A percentile compares a stretch with the other conserved stretches of the same genome.
Conservation (phyloP, 2,797 vertebrate species). For the Esox masquinongy region DNA sequence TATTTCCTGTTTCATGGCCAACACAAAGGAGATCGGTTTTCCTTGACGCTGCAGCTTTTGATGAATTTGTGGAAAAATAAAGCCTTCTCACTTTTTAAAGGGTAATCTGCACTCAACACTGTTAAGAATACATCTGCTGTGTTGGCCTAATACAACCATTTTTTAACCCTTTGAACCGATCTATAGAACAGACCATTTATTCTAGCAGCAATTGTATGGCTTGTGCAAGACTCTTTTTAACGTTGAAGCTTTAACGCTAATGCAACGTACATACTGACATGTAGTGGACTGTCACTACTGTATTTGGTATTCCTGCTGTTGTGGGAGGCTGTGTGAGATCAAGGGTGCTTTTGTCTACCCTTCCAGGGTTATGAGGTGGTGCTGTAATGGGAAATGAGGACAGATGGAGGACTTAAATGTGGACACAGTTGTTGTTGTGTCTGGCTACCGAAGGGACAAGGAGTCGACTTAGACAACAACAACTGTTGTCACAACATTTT, state of each 20-base stretch:
- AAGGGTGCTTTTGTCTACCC: not conserved
- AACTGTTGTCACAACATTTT: no score
- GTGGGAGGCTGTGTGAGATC: not conserved
- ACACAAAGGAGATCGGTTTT: slow-evolving; percentile 64
- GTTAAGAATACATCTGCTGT: not conserved
- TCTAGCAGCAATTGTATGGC: not conserved
- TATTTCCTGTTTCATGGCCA: slow-evolving; percentile 70
- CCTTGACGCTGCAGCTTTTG: slow-evolving; percentile 57
- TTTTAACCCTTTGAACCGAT: not conserved
- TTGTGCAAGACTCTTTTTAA: not conserved
- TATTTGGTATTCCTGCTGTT: not conserved
- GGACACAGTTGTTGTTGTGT: slow-evolving; percentile 15
- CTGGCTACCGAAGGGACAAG: slow-evolving; percentile 17
- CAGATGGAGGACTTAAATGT: slow-evolving; percentile 5
- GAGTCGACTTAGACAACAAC: slow-evolving; percentile 16
- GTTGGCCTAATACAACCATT: not conserved
- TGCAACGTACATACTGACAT: not conserved
- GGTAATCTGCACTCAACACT: not conserved
- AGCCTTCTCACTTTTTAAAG: not conserved
- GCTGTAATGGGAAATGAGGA: slow-evolving; percentile 9
- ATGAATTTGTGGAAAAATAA: slow-evolving; percentile 34
- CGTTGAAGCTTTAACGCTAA: not conserved
- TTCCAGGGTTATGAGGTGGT: not conserved
- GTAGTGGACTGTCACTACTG: not conserved
- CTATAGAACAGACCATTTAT: not conserved